Evolutionary conservation across 2,888 invertebrate species (phyloP).

Genomic region (Rhingia campestris): DNA sequence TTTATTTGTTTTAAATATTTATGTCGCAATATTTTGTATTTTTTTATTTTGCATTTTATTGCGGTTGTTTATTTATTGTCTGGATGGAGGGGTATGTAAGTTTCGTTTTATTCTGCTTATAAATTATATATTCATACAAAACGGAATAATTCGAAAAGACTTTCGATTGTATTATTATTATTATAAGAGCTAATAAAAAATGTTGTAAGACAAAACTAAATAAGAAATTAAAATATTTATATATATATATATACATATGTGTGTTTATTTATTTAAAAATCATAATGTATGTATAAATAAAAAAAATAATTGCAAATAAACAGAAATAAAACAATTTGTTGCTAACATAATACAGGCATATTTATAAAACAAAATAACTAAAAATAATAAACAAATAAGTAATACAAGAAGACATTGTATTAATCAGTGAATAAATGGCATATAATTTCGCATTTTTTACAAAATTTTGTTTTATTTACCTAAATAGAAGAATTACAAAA

Average conservation of each 20-base stretch:
- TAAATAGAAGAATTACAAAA: no score
- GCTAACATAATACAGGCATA: constrained; percentile 43
- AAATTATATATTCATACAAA: constrained; percentile 12
- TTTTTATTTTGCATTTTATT: constrained; percentile 24
- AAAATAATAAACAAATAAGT: constrained; percentile 31
- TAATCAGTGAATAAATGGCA: constrained; percentile 72
- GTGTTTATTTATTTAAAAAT: constrained; percentile 61
- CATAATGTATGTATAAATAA: constrained; percentile 57
- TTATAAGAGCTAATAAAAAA: constrained; percentile 38
- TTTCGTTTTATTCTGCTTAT: constrained; percentile 45
- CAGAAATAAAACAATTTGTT: no score
- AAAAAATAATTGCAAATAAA: constrained; percentile 45
- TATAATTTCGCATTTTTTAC: constrained; percentile 74
- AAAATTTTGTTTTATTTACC: constrained; percentile 30
- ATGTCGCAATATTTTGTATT: neutral
- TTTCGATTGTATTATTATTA: constrained; percentile 53
- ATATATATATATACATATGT: constrained; percentile 43
- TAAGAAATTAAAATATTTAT: constrained; percentile 18
- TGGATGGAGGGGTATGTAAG: constrained; percentile 6
- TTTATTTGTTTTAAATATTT: constrained; percentile 21
- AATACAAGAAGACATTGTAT: constrained; percentile 64
- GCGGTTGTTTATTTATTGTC: constrained; percentile 43
- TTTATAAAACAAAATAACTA: constrained; percentile 26
- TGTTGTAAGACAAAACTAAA: constrained; percentile 43
- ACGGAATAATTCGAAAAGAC: constrained; percentile 23